Base-by-base conservation (phyloP, 2,888 invertebrate genomes). In the Mechanitis messenoides region DNA sequence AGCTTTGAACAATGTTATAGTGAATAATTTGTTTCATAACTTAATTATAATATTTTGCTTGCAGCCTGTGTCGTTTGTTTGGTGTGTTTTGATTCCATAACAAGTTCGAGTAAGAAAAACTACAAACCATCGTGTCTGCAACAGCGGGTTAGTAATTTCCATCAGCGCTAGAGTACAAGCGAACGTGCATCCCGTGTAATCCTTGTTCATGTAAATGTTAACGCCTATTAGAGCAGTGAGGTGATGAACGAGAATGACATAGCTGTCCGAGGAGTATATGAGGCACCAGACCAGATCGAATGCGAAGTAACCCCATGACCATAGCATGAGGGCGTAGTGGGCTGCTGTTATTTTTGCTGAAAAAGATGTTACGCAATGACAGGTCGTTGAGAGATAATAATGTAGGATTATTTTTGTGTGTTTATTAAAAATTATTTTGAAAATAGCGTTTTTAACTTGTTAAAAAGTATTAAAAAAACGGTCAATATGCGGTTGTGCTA, bases 221-320 rank as follows among this genome's bases (percentile, higher is more conserved):
- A 93, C 81, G n/a, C 91, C 91, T 53, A 81, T 61, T 11, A 92
- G 79, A 11, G 92, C 91, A 69, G 86, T 85, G 1, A 81, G 42
- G 70, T 93, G 93, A 76, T 93, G 93, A 28, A 77, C 74, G 20
- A 93, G 76, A 89, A 92, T 92, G 54, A 92, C 74, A 11, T 75
- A 70, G 45, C 87, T 85, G 64, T 91, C 87, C 0, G 85, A 82
- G 80, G 90, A 87, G 77, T 92, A 89, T 57, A 85, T 70, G 12
- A 91, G 68, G 72, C 92, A 92, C 93, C 93, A 93, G 11, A 87
- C 72, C 46, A 92, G 79, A 78, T 93, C 93, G 71, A 92, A 91
- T 1, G 92, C 83, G 75, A 93, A 93, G 79, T 93, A 93, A 31
- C 93, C 92, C 78, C 92, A 88, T 54, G 92, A 92, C 80, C 90